Evolutionary conservation across 1,140 invertebrate genomes (phyloP).

Genomic region (Leptonema lineaticorne): DNA sequence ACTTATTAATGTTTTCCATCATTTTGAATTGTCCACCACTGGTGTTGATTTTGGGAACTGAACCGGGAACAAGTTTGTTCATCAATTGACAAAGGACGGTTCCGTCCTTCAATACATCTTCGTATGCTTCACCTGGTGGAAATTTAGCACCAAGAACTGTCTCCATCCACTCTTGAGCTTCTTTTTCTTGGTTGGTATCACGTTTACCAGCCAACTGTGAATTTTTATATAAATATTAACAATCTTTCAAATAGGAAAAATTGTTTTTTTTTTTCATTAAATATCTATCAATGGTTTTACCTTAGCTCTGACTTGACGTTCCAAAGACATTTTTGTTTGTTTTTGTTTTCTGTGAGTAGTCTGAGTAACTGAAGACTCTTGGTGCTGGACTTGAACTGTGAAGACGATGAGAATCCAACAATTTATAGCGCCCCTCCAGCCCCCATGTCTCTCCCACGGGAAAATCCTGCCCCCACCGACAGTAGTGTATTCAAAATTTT

Average conservation of each 20-base stretch:
- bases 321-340: conserved; percentile 69
- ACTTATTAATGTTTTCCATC: conserved; percentile 94
- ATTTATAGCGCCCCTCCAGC: conserved; percentile 53
- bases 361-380: conserved; percentile 40
- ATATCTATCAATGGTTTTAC: conserved; percentile 60
- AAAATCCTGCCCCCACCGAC: conserved; percentile 41
- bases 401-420: conserved; percentile 46
- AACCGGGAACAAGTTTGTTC: conserved; percentile 82
- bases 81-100: conserved; percentile 87
- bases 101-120: conserved; percentile 85
- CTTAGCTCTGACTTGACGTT: conserved; percentile 78
- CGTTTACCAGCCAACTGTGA: conserved; percentile 84
- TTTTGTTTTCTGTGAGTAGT: conserved; percentile 46
- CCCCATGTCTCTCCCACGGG: conserved; percentile 47
- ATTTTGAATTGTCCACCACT: conserved; percentile 90
- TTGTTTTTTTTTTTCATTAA: background rate
- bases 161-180: conserved; percentile 91
- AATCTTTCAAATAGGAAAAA: conserved; percentile 3
- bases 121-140: conserved; percentile 70
- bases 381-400: conserved; percentile 54
- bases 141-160: conserved; percentile 81
- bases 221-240: conserved; percentile 15
- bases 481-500: conserved; percentile 4
- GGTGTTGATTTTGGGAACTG: conserved; percentile 82
- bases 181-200: conserved; percentile 82